Base-by-base conservation (phyloP, 2,888 invertebrate genomes). In the Microplitis deprimator region DNA sequence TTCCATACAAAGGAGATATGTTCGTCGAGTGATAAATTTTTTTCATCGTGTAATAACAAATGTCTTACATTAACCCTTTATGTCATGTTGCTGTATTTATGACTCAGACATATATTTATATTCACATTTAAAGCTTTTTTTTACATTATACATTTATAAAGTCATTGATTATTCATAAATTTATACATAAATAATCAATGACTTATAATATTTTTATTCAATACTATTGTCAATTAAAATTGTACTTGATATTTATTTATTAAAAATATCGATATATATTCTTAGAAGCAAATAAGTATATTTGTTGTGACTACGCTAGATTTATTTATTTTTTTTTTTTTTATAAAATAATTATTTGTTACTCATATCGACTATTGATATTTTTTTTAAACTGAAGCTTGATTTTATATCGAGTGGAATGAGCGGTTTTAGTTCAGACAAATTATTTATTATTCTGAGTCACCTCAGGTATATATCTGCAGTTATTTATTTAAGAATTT, bases 1-100 rank as follows among this genome's bases (percentile, higher is more conserved):
- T 50, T 50, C 13, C 50, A 13, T 13, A 13, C 10, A 50, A 50
- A 50, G 10, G 13, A 50, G 50, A 68, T 68, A 68, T 50, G 68
- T 68, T 41, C 29, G 13, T 50, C 8, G 13, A 13, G 50, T 50
- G 50, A 50, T 50, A 50, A 50, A 50, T 50, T 50, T 50, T 20
- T 50, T 50, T 13, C 50, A 50, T 50, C 50, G 50, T 50, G 62
- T 71, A 71, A 61, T 68, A 68, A 64, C 73, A 17, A 64, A 50
- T 50, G 50, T 50, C 13, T 50, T 13, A 50, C 50, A 13, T 50
- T 50, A 50, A 50, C 50, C 50, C 50, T 50, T 50, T 50, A 50
- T 50, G 50, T 50, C 50, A 50, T 13, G 50, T 50, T 50, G 50
- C 50, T 50, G 50, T 50, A 50, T 50, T 50, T 50, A 13, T 50